These are phyloP conservation scores for Vulpes ferrilata DNA, from an alignment of 2,113 vertebrate species.

Conservation along the genomic window DNA sequence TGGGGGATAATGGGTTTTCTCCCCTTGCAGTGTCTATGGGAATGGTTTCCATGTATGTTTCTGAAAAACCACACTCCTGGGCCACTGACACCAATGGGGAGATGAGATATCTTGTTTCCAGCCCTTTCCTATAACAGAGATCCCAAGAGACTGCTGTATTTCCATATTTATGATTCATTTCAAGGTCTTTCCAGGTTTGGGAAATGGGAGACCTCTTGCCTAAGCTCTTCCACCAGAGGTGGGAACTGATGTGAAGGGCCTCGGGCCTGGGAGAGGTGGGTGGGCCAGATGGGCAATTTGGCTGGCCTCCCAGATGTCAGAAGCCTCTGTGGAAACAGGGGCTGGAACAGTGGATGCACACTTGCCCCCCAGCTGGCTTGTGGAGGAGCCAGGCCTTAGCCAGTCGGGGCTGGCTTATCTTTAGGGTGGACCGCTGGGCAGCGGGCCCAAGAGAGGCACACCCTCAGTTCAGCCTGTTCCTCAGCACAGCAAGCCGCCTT, in stretches of 20 bases:
- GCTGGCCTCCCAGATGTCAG: neutral
- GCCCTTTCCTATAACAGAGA: neutral
- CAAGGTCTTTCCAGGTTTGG: conserved; percentile 9
- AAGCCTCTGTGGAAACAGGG: neutral
- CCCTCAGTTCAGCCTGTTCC: neutral
- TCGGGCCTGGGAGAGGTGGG: neutral
- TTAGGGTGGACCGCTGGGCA: neutral
- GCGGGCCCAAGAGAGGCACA: neutral
- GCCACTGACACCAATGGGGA: neutral
- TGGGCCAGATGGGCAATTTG: too few species aligned
- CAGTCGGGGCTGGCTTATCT: neutral
- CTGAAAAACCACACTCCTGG: conserved; percentile 12
- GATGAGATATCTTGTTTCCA: neutral
- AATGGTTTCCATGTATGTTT: neutral
- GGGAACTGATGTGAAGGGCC: neutral
- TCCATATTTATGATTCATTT: conserved; percentile 36
- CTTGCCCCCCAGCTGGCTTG: neutral
- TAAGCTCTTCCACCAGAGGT: neutral
- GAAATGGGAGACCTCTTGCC: neutral
- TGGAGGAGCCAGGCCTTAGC: neutral
- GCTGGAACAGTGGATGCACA: too few species aligned
- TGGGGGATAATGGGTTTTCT: neutral
- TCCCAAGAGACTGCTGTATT: neutral
- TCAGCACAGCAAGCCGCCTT: neutral
- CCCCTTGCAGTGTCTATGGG: neutral